Evolutionary conservation across 1,140 invertebrate species (phyloP).

Genomic region (Zaprionus inermis): DNA sequence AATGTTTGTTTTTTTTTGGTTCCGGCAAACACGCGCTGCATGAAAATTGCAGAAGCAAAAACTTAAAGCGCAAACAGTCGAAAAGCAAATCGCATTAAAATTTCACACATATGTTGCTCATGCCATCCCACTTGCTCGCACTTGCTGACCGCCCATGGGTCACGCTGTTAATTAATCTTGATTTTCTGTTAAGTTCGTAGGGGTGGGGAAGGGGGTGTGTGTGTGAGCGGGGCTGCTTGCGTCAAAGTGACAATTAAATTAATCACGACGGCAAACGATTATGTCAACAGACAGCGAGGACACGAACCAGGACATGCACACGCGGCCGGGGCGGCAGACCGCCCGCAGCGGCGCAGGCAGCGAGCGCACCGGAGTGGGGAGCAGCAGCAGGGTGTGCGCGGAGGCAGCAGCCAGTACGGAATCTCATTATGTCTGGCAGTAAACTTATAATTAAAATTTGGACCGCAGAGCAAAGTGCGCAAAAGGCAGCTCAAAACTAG

Average conservation of each 20-base stretch:
- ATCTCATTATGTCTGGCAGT: slow-evolving; percentile 71
- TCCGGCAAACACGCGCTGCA: slow-evolving; percentile 52
- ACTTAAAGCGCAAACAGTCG: slow-evolving; percentile 32
- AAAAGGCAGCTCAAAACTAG: slow-evolving; percentile 26
- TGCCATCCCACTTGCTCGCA: not conserved
- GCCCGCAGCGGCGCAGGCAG: slow-evolving; percentile 24
- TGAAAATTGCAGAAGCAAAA: slow-evolving; percentile 36
- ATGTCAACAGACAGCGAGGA: slow-evolving; percentile 65
- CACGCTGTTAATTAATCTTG: slow-evolving; percentile 79
- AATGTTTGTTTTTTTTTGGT: slow-evolving; percentile 17
- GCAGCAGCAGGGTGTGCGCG: too few species aligned
- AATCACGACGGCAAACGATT: slow-evolving; percentile 80
- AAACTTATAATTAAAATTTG: slow-evolving; percentile 82
- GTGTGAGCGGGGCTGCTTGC: slow-evolving; percentile 44
- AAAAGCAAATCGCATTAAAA: slow-evolving; percentile 47
- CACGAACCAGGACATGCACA: slow-evolving; percentile 10
- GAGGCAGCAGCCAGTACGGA: slow-evolving; percentile 19
- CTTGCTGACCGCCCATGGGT: slow-evolving; percentile 74
- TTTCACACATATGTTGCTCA: slow-evolving; percentile 23
- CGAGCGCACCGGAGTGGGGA: too few species aligned
- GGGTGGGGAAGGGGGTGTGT: slow-evolving; percentile 8
- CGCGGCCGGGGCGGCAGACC: not conserved
- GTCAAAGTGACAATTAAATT: slow-evolving; percentile 83
- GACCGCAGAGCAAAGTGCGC: slow-evolving; percentile 65
- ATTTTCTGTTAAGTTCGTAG: slow-evolving; percentile 54